phyloP scores from a whole-genome alignment of 2,113 vertebrate genomes.

The Aptenodytes forsteri region DNA sequence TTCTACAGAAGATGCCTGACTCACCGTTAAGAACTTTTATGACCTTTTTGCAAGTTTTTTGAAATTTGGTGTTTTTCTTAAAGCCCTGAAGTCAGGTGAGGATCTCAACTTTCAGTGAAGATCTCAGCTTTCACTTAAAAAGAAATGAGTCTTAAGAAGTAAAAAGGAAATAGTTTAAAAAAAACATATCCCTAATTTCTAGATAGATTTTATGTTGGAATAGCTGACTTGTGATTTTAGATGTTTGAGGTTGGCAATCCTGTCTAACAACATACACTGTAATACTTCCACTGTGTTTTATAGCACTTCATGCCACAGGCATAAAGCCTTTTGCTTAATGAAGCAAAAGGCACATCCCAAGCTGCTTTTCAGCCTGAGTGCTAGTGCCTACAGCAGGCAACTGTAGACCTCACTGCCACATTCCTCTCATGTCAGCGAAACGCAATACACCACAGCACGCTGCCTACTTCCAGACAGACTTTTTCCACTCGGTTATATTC shows the following conservation, averaged over 20 bases:
- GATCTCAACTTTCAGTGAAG: background rate
- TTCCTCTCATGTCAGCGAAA: constrained; percentile 36
- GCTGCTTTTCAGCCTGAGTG: background rate
- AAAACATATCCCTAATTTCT: background rate
- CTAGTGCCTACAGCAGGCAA: constrained; percentile 17
- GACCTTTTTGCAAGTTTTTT: background rate
- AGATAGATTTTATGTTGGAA: background rate
- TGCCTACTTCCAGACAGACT: constrained; percentile 15
- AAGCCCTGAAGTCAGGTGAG: background rate
- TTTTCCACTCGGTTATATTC: constrained; percentile 21
- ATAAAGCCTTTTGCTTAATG: background rate
- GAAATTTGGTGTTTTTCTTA: background rate
- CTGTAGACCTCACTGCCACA: constrained; percentile 15
- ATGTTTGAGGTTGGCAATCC: background rate
- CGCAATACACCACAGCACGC: background rate
- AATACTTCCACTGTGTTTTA: background rate
- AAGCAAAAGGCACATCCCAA: constrained; percentile 32
- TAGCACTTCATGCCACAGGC: background rate
- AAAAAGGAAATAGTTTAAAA: background rate
- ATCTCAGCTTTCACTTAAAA: constrained; percentile 28
- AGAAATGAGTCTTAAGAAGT: background rate
- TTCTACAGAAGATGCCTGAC: background rate
- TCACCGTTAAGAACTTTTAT: background rate
- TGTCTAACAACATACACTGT: background rate
- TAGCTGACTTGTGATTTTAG: background rate